Percentiles rank a stretch among this genome's conserved stretches.
phyloP scores from a whole-genome alignment of 1,140 invertebrate species.

The Trichomalopsis sarcophagae region DNA sequence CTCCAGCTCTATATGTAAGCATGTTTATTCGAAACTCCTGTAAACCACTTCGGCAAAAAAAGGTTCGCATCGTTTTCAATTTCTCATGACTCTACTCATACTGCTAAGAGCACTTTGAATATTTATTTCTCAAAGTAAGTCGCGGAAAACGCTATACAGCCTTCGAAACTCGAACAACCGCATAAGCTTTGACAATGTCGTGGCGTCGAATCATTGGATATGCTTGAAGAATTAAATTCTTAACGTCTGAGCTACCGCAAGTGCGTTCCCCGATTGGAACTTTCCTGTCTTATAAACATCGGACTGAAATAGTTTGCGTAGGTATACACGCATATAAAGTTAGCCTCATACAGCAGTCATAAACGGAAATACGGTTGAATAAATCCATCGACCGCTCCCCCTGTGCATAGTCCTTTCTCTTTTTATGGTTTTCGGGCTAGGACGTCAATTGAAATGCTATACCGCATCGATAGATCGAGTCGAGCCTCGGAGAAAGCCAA shows the following conservation, averaged over 20 bases:
- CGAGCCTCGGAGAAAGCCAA: slow-evolving; percentile 27
- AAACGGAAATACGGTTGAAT: slow-evolving; percentile 23
- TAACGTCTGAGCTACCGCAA: background rate
- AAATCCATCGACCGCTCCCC: background rate
- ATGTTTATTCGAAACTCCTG: no score
- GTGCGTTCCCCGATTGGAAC: background rate
- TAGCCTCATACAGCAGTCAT: background rate
- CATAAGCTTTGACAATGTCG: background rate
- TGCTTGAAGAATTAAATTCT: background rate
- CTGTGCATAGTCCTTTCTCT: background rate
- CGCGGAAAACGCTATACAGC: background rate
- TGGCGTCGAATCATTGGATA: background rate
- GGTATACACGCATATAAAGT: background rate
- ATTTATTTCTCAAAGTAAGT: background rate
- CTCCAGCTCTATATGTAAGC: no score
- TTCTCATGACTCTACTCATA: background rate
- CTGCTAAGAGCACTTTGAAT: background rate
- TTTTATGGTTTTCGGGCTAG: slow-evolving; percentile 24
- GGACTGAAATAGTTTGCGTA: background rate
- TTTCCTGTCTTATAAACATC: background rate
- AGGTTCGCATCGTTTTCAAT: background rate
- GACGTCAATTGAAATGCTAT: slow-evolving; percentile 29
- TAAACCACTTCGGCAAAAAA: background rate
- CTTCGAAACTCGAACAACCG: background rate
- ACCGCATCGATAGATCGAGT: slow-evolving; percentile 30